Percentiles rank a stretch among this genome's conserved stretches.
These are phyloP conservation scores for Apodemus sylvaticus DNA, from an alignment of 2,113 vertebrate species.

Conservation along the genomic window DNA sequence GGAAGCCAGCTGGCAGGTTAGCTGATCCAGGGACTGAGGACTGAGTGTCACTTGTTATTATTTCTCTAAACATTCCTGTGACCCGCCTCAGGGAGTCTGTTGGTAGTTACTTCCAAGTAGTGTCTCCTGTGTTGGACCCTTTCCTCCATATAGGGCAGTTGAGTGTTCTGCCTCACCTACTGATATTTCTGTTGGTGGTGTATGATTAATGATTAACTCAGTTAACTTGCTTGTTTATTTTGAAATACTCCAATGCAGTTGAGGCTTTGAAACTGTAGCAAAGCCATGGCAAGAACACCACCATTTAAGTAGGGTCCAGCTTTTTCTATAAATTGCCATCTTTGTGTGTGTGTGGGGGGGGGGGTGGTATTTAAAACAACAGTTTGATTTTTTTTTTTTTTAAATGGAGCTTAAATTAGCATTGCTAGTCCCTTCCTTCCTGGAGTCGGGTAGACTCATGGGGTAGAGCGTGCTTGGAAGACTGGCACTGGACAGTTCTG, in stretches of 20 bases:
- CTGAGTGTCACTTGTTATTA: accelerated
- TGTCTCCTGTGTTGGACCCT: accelerated
- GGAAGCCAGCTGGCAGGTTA: neutral
- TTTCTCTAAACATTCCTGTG: neutral
- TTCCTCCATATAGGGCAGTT: neutral
- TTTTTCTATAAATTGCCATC: neutral
- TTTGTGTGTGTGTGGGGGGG: neutral
- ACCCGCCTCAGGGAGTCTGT: neutral
- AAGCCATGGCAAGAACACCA: neutral
- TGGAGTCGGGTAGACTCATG: neutral
- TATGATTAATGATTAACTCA: neutral
- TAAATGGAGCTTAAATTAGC: neutral
- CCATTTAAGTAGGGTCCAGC: no score
- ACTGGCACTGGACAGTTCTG: neutral
- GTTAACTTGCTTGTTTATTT: neutral
- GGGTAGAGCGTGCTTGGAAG: neutral
- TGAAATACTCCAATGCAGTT: neutral
- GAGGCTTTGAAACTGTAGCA: neutral
- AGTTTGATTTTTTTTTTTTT: neutral
- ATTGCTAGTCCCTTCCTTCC: neutral
- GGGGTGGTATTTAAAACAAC: neutral
- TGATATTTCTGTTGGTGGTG: neutral
- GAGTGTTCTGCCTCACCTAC: neutral
- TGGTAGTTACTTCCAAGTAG: neutral
- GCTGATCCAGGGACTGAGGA: neutral